Evolutionary conservation across 2,797 vertebrate genomes (phyloP), one percentile per base, ranked within the genome.

Genomic region (Lepidocolaptes lacrymiger): DNA sequence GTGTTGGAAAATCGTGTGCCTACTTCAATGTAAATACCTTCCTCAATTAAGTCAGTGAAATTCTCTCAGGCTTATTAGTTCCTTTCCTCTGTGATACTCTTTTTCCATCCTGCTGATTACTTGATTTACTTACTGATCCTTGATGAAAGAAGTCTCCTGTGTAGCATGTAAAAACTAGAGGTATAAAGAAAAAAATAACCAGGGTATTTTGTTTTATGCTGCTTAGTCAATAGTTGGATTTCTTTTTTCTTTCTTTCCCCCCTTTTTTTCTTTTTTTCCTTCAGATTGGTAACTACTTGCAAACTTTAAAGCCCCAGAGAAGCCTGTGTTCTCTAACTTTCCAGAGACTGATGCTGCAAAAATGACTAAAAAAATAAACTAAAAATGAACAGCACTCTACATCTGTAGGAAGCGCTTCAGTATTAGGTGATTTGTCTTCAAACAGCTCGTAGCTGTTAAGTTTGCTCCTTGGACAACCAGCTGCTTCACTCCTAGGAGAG

Each of bases 401-500:
- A 64, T 14, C 22, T 61, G 20, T 20, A 56, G 28, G 63, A 64
- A 82, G 26, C 1, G 0, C 24, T 88, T 62, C 0, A 7, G 28
- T 56, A 5, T 32, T 23, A 34, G 0, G 3, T 2, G 51, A 24
- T 41, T 66, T 62, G 22, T 69, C 64, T 62, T 34, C 68, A 11
- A 85, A 62, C 0, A 6, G n/a, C n/a, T 88, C 0, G 0, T 3
- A 76, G 18, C 28, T 32, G 32, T 63, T 34, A 72, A 83, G 36
- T 7, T 7, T 51, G 26, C 51, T 82, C 28, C 43, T 26, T 52
- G 58, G 16, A 20, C 56, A 77, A 43, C 15, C 41, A 28, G 28
- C 13, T 46, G 24, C 26, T 75, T 77, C 44, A 41, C 32, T 52
- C 19, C 28, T 41, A 56, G 41, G 8, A 55, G 17, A 51, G 56